Conservation (phyloP, 2,113 vertebrate genomes). For the Semnornis frantzii region DNA sequence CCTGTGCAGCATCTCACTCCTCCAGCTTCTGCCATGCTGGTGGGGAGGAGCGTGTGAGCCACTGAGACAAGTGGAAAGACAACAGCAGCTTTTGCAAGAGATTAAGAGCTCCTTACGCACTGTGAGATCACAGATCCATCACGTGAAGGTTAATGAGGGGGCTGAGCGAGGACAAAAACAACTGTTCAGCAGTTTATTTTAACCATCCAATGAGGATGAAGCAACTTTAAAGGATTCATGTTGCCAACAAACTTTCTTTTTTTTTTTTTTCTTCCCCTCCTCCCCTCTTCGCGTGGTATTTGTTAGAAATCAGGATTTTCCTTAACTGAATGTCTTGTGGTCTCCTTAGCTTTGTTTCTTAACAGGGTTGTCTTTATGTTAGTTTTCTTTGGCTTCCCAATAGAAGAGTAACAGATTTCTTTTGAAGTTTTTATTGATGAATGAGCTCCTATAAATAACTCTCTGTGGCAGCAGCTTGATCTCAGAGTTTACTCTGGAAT, state of each 20-base stretch:
- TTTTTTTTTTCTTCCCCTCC: neutral
- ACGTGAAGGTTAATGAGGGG: slow-evolving; percentile 44
- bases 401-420: slow-evolving; percentile 77
- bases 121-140: slow-evolving; percentile 53
- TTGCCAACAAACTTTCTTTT: slow-evolving; percentile 24
- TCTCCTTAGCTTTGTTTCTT: slow-evolving; percentile 71
- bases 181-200: slow-evolving; percentile 68
- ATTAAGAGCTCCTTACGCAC: neutral
- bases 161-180: slow-evolving; percentile 61
- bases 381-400: slow-evolving; percentile 79
- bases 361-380: slow-evolving; percentile 71
- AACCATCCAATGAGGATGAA: slow-evolving; percentile 46
- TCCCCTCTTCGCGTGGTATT: slow-evolving; percentile 44
- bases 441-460: slow-evolving; percentile 82
- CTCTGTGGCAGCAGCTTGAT: slow-evolving; percentile 71
- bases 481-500: slow-evolving; percentile 72
- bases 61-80: neutral
- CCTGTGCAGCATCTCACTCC: rapidly evolving
- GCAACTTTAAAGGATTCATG: slow-evolving; percentile 33
- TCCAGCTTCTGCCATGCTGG: neutral
- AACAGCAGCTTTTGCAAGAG: neutral
- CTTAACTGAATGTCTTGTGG: slow-evolving; percentile 57
- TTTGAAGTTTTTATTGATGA: slow-evolving; percentile 85
- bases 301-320: slow-evolving; percentile 73
- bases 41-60: rapidly evolving